Evolutionary conservation across 2,888 invertebrate species (phyloP).

Genomic region (Rambutsinella grinnellia): DNA sequence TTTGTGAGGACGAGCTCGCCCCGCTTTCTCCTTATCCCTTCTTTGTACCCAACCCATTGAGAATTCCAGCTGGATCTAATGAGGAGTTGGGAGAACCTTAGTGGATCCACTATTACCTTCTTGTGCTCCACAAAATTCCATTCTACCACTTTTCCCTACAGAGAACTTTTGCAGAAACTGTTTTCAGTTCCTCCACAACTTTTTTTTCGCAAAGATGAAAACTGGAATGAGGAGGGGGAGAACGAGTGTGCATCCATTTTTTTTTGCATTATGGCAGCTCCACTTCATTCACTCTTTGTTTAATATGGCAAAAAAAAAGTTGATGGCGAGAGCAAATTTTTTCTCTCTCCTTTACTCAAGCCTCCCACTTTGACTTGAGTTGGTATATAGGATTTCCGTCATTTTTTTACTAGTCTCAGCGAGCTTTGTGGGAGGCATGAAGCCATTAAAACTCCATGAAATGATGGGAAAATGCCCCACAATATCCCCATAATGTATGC

Average conservation of each 20-base stretch:
- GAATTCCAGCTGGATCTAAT: background rate
- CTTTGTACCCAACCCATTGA: background rate
- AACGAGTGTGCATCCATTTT: constrained; percentile 14
- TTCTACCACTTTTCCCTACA: too few species aligned
- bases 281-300: constrained; percentile 15
- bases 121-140: too few species aligned
- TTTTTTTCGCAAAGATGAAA: background rate
- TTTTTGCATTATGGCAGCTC: constrained; percentile 20
- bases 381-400: constrained; percentile 14
- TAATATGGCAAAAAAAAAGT: background rate
- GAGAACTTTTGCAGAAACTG: too few species aligned
- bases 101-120: too few species aligned
- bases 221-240: background rate
- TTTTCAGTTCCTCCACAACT: too few species aligned
- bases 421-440: background rate
- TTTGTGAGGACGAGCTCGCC: too few species aligned
- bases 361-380: constrained; percentile 5
- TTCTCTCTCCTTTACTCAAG: background rate
- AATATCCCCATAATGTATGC: background rate
- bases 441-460: constrained; percentile 15
- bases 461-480: too few species aligned
- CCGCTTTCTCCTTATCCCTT: too few species aligned
- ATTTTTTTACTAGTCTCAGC: background rate
- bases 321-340: background rate
- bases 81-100: constrained; percentile 2